These are phyloP conservation scores for Myotis myotis DNA, from an alignment of 2,797 vertebrate species.

Conservation along the genomic window DNA sequence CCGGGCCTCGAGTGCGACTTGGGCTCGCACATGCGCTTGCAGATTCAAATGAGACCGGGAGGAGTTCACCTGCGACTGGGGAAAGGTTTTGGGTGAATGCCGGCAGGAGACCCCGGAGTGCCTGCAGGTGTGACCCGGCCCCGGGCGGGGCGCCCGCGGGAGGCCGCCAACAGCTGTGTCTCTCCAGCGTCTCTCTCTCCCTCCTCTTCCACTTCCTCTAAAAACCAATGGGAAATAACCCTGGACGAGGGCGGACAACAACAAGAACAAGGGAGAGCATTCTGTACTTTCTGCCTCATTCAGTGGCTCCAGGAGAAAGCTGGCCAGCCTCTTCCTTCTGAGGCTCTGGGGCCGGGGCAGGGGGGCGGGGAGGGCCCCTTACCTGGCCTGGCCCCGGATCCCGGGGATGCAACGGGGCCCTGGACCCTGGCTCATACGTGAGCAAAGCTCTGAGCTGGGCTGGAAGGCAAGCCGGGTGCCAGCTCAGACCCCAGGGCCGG, in stretches of 20 bases:
- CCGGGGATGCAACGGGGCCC: accelerated
- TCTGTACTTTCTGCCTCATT: background rate
- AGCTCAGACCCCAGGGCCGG: background rate
- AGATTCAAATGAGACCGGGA: accelerated
- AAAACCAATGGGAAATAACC: no score
- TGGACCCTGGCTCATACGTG: accelerated
- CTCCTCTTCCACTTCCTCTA: no score
- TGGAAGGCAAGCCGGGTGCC: accelerated
- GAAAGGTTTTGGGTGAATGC: background rate
- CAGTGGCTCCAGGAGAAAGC: background rate
- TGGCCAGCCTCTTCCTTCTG: background rate
- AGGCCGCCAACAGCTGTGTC: no score
- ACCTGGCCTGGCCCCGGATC: background rate
- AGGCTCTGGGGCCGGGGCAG: background rate
- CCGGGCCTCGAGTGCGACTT: background rate
- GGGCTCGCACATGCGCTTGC: no score
- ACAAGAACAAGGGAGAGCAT: background rate
- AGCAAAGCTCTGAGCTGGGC: accelerated
- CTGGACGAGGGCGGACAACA: no score
- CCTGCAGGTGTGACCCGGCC: background rate
- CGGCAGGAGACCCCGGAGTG: background rate
- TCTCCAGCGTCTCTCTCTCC: no score
- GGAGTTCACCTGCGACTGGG: background rate
- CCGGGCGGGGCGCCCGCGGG: no score
- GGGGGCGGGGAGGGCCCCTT: no score